Conservation (phyloP, 2,113 vertebrate genomes). For the Neofelis nebulosa region DNA sequence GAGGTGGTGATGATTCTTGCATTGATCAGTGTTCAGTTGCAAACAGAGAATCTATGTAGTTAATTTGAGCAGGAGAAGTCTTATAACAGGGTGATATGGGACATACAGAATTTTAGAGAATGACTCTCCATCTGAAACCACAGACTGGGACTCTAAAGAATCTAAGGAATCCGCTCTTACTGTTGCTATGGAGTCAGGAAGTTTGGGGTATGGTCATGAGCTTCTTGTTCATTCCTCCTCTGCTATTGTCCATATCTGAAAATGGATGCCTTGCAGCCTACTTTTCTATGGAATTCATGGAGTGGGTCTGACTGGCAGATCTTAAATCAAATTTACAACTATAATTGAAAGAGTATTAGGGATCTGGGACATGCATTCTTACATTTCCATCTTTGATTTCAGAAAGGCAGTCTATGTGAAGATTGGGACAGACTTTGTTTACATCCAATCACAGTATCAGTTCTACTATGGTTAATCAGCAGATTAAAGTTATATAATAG, state of each 20-base stretch:
- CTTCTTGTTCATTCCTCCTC: background rate
- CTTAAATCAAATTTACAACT: background rate
- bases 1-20: background rate
- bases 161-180: background rate
- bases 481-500: background rate
- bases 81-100: background rate
- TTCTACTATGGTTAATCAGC: background rate
- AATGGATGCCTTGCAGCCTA: background rate
- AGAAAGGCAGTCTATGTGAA: background rate
- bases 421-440: background rate
- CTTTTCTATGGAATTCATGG: background rate
- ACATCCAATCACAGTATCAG: background rate
- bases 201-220: background rate
- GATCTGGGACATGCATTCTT: background rate
- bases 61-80: background rate
- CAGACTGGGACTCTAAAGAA: background rate
- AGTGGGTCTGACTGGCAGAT: background rate
- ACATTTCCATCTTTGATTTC: background rate
- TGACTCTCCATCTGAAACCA: background rate
- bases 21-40: background rate
- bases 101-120: background rate
- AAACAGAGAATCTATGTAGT: background rate
- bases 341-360: background rate
- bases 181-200: background rate
- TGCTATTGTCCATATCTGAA: background rate